Base-by-base conservation (phyloP, 2,888 invertebrate species). In the Drosophila ustulata region DNA sequence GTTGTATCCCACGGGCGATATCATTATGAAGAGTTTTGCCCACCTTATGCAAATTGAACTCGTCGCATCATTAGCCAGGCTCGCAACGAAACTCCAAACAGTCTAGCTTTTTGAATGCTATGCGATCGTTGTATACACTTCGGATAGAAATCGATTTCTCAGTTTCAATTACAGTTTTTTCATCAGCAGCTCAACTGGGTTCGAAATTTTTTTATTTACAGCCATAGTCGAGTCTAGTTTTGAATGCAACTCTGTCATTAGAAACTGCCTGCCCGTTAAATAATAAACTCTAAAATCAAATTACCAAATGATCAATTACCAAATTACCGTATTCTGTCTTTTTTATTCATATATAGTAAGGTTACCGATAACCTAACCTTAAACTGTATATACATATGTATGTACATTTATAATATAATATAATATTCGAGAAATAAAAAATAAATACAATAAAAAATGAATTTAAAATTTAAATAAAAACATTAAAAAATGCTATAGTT, bases 1-100 rank as follows among this genome's bases (percentile, higher is more conserved):
- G 67, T 66, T 23, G 56, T 49, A 61, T 72, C 55, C 66, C 78
- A 59, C 41, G 51, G 66, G 62, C 73, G 39, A 62, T 77, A 57
- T 66, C 47, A 66, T 74, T 62, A 71, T 66, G 30, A 37, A 65
- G 28, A 47, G 13, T 13, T 49, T 13, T 41, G 39, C 39, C 39
- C 71, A 46, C 41, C 34, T 43, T 70, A 71, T 76, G 66, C 49
- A 66, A 66, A 55, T 74, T 37, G 28, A 39, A 8, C 23, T 30
- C 37, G 41, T 37, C 46, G 46, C 52, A 71, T 74, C 77, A 71
- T 75, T 73, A 77, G 67, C 26, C 43, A 46, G 66, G 56, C 41
- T 59, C 18, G 8, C 18, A 18, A 18, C 18, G 18, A 18, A 62
- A 66, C 73, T 58, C 50, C 63, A 66, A 74, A 66, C 47, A 46